Conservation (phyloP, 2,113 vertebrate genomes). For the Crotalus tigris region DNA sequence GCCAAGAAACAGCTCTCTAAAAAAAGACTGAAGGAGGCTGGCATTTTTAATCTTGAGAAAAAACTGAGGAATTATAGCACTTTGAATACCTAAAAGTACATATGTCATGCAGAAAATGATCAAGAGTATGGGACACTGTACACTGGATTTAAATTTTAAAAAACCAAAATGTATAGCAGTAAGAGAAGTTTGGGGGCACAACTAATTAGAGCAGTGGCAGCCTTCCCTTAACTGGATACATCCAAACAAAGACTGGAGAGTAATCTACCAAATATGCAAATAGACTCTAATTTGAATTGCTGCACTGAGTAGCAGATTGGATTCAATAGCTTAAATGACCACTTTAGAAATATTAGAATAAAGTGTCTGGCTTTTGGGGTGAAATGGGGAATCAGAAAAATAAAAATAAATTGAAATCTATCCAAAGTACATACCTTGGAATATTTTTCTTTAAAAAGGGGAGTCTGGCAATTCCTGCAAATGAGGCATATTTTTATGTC, state of each 20-base stretch:
- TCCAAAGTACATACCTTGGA: not conserved
- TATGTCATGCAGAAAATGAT: not conserved
- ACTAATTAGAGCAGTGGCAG: not conserved
- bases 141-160: not conserved
- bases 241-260: not conserved
- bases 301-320: not conserved
- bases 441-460: not conserved
- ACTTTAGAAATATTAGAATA: not conserved
- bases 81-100: not conserved
- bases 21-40: not conserved
- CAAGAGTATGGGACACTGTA: not conserved
- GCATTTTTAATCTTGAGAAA: not conserved
- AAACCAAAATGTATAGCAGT: not conserved
- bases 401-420: not conserved
- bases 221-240: not conserved
- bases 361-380: not conserved
- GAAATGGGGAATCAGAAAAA: not conserved
- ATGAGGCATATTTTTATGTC: not conserved
- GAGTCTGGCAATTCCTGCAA: not conserved
- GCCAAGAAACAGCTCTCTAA: not conserved
- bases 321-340: not conserved
- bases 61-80: not conserved
- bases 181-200: not conserved
- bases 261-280: not conserved
- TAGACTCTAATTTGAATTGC: not conserved